Evolutionary conservation across 2,113 vertebrate genomes (phyloP), one percentile per base, ranked within the genome.

Genomic region (Rissa tridactyla): DNA sequence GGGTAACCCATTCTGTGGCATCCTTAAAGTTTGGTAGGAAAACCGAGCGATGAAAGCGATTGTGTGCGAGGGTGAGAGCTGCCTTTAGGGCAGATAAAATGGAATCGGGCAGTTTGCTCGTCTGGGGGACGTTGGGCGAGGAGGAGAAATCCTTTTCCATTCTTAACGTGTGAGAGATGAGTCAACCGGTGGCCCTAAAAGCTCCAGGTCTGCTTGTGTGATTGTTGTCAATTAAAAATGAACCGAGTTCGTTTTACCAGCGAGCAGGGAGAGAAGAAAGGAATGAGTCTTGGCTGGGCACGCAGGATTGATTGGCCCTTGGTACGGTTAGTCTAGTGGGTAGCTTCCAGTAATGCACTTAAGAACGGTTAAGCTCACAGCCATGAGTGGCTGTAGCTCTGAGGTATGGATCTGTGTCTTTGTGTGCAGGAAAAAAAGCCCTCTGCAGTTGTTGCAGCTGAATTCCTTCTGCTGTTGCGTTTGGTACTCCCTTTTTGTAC

Each of bases 331-430:
- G 71, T 38, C 25, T 57, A 9, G 91, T n/a, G 81, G 77, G 86
- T 51, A 84, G 91, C 73, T 95, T 57, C 83, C 81, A 91, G 92
- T 90, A 65, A 1, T 4, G 73, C 90, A 14, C 83, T 89, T 88
- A 14, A 68, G 90, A 54, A 23, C 6, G 36, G 81, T 32, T 89
- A 68, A 79, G 89, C 92, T 83, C 34, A n/a, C 93, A 81, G 95
- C 95, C 92, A 3, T 80, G 86, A 68, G 60, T 46, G 71, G 82
- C 93, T 94, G 76, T 76, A 83, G 89, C 87, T 69, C 82, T 30
- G 86, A 97, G 90, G 85, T 93, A 82, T 82, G 92, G 96, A 93
- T 94, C 86, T 52, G 54, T 96, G 90, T 96, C 96, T 98, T 98
- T 98, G 97, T 98, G 97, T 96, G 92, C 92, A 66, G 82, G 52